Conservation (phyloP, 2,113 vertebrate genomes). For the Myotis davidii region DNA sequence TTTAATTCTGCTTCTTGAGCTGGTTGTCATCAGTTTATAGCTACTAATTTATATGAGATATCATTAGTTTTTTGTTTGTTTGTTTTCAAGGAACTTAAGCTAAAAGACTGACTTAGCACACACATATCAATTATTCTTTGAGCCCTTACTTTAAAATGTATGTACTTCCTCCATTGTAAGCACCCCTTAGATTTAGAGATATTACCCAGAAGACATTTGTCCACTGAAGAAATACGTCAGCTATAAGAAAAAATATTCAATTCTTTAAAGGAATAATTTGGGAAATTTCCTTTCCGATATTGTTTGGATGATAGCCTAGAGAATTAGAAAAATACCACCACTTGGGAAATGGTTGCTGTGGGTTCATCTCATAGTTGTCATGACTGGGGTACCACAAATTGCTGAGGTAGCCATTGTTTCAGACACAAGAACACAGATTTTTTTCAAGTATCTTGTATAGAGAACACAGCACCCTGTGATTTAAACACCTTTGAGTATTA, state of each 20-base stretch:
- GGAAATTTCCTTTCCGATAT: not conserved
- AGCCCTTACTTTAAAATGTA: not conserved
- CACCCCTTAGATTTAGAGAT: not conserved
- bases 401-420: not conserved
- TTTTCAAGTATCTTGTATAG: not conserved
- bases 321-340: not conserved
- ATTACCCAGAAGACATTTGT: not conserved
- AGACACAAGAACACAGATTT: not conserved
- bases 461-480: not conserved
- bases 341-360: conserved; percentile 24
- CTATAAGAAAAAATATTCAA: not conserved
- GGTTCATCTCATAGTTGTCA: not conserved
- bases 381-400: not conserved
- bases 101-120: not conserved
- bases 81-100: not conserved
- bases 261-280: conserved; percentile 26
- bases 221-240: not conserved
- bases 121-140: not conserved
- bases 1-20: conserved; percentile 47
- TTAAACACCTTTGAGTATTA: not conserved
- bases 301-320: not conserved
- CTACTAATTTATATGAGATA: not conserved
- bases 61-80: not conserved
- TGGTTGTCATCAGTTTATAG: not conserved
- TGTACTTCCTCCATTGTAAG: not conserved